Conservation (phyloP, 2,113 vertebrate genomes). For the Semnornis frantzii region DNA sequence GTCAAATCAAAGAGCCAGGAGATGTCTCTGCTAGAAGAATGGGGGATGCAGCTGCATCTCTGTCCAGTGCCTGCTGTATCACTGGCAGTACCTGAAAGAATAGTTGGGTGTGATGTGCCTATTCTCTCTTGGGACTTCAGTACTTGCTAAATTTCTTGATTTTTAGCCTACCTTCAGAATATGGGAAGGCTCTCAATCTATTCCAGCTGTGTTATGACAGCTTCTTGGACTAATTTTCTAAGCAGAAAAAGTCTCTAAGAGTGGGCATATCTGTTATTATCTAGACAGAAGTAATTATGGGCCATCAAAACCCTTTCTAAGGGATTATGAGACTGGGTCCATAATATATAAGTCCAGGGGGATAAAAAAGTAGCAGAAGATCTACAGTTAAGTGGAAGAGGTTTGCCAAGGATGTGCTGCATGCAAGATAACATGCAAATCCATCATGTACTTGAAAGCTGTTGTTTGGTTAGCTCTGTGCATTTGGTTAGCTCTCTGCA, state of each 20-base stretch:
- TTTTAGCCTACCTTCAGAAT: neutral
- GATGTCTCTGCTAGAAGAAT: neutral
- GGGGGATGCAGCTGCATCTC: neutral
- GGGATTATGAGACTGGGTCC: neutral
- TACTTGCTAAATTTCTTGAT: neutral
- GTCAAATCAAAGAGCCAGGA: neutral
- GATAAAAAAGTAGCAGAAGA: neutral
- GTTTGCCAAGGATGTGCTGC: neutral
- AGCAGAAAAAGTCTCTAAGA: neutral
- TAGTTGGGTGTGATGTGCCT: fast-evolving
- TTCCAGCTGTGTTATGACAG: neutral
- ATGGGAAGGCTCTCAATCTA: neutral
- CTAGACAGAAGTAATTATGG: neutral
- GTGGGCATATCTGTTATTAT: neutral
- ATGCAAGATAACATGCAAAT: neutral
- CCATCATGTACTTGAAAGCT: neutral
- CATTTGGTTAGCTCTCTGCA: neutral
- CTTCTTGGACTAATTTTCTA: neutral
- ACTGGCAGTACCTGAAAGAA: neutral
- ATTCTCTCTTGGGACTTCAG: neutral
- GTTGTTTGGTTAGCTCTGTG: neutral
- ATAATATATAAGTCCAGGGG: neutral
- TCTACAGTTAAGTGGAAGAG: neutral
- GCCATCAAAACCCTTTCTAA: neutral
- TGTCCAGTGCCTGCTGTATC: neutral